A percentile compares a stretch with the other conserved stretches of the same genome.
phyloP scores from a whole-genome alignment of 1,140 invertebrate species.

The Drosophila sucinea region DNA sequence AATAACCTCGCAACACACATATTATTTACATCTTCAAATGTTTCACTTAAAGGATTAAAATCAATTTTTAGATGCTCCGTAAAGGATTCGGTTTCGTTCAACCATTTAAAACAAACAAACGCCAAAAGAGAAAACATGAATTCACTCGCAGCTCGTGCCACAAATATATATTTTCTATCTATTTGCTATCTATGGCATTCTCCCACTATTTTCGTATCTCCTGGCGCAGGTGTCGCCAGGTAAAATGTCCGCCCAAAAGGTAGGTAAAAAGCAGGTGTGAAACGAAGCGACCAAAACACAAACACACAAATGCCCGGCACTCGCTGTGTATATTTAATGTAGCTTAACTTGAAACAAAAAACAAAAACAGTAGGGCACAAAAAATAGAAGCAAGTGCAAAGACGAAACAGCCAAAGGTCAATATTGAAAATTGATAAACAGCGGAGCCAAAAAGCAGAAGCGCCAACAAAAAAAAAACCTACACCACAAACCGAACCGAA shows the following conservation, averaged over 20 bases:
- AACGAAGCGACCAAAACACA: slow-evolving; percentile 50
- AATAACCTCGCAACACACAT: no score
- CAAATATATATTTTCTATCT: slow-evolving; percentile 58
- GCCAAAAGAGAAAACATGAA: slow-evolving; percentile 15
- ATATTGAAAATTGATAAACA: slow-evolving; percentile 81
- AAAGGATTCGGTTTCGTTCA: not conserved
- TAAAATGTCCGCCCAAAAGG: slow-evolving; percentile 23
- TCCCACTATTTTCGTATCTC: slow-evolving; percentile 13
- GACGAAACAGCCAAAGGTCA: slow-evolving; percentile 70
- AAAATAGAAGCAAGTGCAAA: slow-evolving; percentile 50
- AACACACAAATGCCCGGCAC: slow-evolving; percentile 45
- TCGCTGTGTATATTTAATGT: slow-evolving; percentile 65
- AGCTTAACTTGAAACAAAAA: slow-evolving; percentile 62
- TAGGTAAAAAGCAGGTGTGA: slow-evolving; percentile 54
- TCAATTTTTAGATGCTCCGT: not conserved
- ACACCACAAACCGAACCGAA: not conserved
- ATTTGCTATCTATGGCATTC: slow-evolving; percentile 28
- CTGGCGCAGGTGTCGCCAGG: slow-evolving; percentile 34
- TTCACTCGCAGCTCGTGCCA: slow-evolving; percentile 40
- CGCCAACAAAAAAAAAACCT: slow-evolving; percentile 35
- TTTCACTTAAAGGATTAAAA: not conserved
- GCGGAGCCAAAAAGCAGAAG: slow-evolving; percentile 28
- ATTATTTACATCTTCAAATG: no score
- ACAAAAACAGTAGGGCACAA: slow-evolving; percentile 30
- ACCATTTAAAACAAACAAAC: not conserved